Base-by-base conservation (phyloP, 2,113 vertebrate genomes). In the Camarhynchus parvulus region DNA sequence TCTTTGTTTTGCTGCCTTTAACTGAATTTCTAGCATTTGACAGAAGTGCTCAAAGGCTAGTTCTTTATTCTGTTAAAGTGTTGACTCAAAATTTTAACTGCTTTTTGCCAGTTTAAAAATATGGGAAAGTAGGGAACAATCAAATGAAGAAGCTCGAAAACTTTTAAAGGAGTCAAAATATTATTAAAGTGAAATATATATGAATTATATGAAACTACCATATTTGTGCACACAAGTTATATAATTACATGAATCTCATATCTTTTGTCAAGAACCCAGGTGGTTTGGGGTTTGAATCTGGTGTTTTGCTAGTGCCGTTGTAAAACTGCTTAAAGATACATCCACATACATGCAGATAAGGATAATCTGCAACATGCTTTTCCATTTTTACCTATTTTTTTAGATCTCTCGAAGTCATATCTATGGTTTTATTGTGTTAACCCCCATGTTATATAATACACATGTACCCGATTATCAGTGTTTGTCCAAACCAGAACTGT, bases 1-100 rank as follows among this genome's bases (percentile, higher is more conserved):
- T 92, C n/a, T 87, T 74, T 78, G 31, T 90, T 95, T 94, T 70
- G 62, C 62, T 94, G 53, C 74, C 61, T 64, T 81, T 41, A 88
- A 73, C 69, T 37, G 41, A 84, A 68, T 95, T 83, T 88, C 68
- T 94, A 69, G 14, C 42, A 53, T 42, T 81, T 83, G 93, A 92
- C 68, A 79, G 56, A 88, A 68, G 8, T 39, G 59, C 42, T 82
- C 22, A 21, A 55, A 68, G 62, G 33, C 64, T 94, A 87, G 76
- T 20, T 19, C 61, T 74, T 81, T 80, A 72, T 84, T 92, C 33
- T 74, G n/a, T 58, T 76, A 56, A 88, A 74, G 20, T 13, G 7
- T 75, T 25, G 30, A 37, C 53, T 89, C 15, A 6, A 42, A 19
- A 20, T 81, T 75, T 83, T 49, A 47, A 7, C 2, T 37, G 24